These are phyloP conservation scores for Sminthurides aquaticus DNA, from an alignment of 2,888 invertebrate species.

Conservation along the genomic window DNA sequence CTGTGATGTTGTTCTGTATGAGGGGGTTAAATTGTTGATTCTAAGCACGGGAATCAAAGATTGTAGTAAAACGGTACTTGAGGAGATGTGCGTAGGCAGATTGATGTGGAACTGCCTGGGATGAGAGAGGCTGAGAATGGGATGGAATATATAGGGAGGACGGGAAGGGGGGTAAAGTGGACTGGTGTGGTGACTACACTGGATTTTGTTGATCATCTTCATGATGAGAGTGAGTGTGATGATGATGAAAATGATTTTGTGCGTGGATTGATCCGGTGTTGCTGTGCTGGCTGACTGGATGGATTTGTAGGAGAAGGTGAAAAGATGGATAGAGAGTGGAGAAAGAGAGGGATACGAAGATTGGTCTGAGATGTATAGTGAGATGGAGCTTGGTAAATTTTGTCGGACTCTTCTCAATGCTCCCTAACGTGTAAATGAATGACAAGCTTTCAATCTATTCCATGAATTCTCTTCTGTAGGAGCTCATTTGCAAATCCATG, in stretches of 20 bases:
- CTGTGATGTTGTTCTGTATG: not conserved
- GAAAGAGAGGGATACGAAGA: not conserved
- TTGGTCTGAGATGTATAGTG: not conserved
- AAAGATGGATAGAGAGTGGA: not conserved
- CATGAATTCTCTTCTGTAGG: no score
- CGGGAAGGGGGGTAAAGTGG: no score
- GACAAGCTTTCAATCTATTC: no score
- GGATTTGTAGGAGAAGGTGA: no score
- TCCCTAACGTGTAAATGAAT: no score
- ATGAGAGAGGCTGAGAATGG: not conserved
- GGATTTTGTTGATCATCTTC: not conserved
- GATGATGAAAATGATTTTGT: no score
- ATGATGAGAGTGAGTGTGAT: not conserved
- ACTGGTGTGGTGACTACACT: no score
- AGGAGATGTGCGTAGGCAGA: not conserved
- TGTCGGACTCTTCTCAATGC: no score
- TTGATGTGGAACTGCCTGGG: not conserved
- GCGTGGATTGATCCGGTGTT: not conserved
- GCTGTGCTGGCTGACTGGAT: not conserved
- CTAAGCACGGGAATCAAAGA: not conserved
- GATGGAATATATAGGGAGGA: no score
- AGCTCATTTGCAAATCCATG: no score
- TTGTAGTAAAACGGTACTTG: not conserved
- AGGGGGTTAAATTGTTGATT: not conserved
- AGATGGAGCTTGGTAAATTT: not conserved